These are phyloP conservation scores for Neoseiulus cucumeris DNA, from an alignment of 1,140 invertebrate species.

Conservation along the genomic window DNA sequence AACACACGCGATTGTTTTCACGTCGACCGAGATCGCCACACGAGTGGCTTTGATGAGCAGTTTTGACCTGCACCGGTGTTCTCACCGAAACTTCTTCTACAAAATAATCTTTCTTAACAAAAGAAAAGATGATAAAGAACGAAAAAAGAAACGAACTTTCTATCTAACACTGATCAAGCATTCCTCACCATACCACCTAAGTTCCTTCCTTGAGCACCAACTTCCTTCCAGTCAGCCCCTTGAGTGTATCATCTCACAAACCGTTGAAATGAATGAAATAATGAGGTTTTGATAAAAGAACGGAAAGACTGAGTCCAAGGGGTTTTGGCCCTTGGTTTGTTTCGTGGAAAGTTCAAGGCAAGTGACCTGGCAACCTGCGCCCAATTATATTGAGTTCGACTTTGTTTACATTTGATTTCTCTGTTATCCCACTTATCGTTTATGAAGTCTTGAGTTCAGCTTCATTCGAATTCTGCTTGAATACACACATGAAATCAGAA, in stretches of 20 bases:
- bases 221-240: conserved; percentile 8
- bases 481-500: too few species aligned
- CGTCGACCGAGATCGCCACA: too few species aligned
- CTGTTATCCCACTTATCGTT: too few species aligned
- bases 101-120: too few species aligned
- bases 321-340: neutral
- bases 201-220: conserved; percentile 12
- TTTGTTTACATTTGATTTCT: neutral
- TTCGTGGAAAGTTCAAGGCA: conserved; percentile 6
- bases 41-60: too few species aligned
- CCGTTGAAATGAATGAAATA: neutral
- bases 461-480: neutral
- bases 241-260: neutral
- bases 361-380: neutral
- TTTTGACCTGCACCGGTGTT: too few species aligned
- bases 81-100: too few species aligned
- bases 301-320: too few species aligned
- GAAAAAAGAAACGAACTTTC: too few species aligned
- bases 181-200: conserved; percentile 10
- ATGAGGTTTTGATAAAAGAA: too few species aligned
- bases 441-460: neutral
- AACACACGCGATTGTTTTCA: too few species aligned
- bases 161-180: neutral
- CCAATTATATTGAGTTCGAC: neutral
- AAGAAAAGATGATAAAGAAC: too few species aligned